Percentiles rank a stretch among this genome's conserved stretches.
These are phyloP conservation scores for Myotis yumanensis DNA, from an alignment of 2,113 vertebrate genomes.

Conservation along the genomic window DNA sequence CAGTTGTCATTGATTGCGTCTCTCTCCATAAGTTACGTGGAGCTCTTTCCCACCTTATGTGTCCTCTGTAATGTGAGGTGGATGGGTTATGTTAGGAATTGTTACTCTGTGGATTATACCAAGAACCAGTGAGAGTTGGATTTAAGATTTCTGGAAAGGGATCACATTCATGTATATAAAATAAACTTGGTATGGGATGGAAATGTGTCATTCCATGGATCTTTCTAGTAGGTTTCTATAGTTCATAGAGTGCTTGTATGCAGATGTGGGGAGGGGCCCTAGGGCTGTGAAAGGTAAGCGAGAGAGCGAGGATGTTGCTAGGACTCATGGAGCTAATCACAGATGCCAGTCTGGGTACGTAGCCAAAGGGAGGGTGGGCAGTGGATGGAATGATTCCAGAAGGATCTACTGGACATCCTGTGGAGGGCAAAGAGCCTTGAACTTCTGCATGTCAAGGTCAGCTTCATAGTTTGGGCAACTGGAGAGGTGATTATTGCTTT, in stretches of 20 bases:
- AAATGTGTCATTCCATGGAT: not conserved
- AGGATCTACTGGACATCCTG: not conserved
- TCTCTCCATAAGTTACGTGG: not conserved
- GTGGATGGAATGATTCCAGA: not conserved
- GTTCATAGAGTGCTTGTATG: not conserved
- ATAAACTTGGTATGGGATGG: not conserved
- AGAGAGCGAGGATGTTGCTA: too few species aligned
- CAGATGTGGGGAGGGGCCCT: accelerated
- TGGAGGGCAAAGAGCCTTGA: not conserved
- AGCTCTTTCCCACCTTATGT: not conserved
- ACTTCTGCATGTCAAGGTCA: not conserved
- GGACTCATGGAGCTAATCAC: not conserved
- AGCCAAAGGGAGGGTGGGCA: not conserved
- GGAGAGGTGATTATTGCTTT: not conserved
- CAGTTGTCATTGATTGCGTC: not conserved
- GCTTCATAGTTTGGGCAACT: not conserved
- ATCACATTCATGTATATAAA: not conserved
- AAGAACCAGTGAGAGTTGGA: not conserved
- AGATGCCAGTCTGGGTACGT: not conserved
- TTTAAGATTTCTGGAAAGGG: not conserved
- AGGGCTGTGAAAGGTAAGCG: not conserved
- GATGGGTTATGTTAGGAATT: not conserved
- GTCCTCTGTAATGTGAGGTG: not conserved
- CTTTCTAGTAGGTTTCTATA: not conserved
- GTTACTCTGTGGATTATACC: not conserved